These are phyloP conservation scores for Bombyx mori DNA, from an alignment of 1,140 invertebrate genomes.

Conservation along the genomic window DNA sequence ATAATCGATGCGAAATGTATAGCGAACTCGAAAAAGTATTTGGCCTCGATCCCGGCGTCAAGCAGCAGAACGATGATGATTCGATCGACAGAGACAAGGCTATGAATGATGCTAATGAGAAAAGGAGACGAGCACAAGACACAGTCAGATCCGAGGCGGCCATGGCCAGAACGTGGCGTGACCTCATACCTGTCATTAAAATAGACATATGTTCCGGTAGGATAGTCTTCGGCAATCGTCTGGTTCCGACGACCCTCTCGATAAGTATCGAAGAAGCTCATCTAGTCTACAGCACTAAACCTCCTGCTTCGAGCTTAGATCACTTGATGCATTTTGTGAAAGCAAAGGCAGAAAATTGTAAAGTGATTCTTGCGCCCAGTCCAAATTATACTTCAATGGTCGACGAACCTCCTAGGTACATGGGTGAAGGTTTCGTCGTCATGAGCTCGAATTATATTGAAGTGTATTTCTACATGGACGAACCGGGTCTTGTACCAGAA, in stretches of 20 bases:
- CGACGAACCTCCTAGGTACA: constrained; percentile 96
- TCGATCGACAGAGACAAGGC: constrained; percentile 69
- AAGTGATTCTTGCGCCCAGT: constrained; percentile 93
- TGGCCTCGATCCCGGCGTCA: constrained; percentile 84
- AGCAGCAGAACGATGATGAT: constrained; percentile 72
- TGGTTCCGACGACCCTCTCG: constrained; percentile 93
- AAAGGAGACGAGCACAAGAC: constrained; percentile 72
- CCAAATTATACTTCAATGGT: constrained; percentile 93
- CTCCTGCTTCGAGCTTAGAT: constrained; percentile 92
- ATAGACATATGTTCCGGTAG: constrained; percentile 92
- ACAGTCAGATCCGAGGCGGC: constrained; percentile 81
- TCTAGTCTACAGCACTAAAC: constrained; percentile 95
- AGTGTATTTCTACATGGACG: constrained; percentile 97
- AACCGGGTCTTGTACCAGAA: constrained; percentile 90
- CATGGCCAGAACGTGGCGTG: constrained; percentile 91
- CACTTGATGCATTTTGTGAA: constrained; percentile 97
- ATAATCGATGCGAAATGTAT: constrained; percentile 94
- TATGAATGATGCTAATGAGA: constrained; percentile 74
- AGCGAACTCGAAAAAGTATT: constrained; percentile 90
- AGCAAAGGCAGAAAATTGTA: constrained; percentile 95
- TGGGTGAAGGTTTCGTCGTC: constrained; percentile 98
- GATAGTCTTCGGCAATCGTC: constrained; percentile 88
- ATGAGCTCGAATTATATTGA: constrained; percentile 96
- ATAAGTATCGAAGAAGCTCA: constrained; percentile 96
- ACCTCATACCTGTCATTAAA: constrained; percentile 97